A percentile compares a stretch with the other conserved stretches of the same genome.
Evolutionary conservation across 2,888 invertebrate genomes (phyloP).

Genomic region (Stratiomys singularior): DNA sequence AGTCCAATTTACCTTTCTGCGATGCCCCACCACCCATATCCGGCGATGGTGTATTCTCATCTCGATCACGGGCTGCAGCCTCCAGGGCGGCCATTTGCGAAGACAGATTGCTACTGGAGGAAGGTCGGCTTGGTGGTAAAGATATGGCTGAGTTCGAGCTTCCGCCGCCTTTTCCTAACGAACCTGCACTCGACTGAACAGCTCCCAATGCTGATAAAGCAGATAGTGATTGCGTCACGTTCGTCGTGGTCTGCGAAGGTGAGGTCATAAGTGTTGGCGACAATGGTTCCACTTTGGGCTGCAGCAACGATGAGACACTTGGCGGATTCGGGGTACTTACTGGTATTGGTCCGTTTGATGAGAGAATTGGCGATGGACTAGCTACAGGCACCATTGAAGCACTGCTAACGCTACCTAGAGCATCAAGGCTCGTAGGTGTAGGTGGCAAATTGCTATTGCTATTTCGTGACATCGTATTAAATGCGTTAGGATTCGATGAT

Average conservation of each 20-base stretch:
- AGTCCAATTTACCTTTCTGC: slow-evolving; percentile 74
- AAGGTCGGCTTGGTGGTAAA: slow-evolving; percentile 57
- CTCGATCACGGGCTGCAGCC: slow-evolving; percentile 74
- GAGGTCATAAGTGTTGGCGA: slow-evolving; percentile 67
- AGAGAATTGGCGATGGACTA: slow-evolving; percentile 66
- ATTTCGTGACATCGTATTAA: slow-evolving; percentile 57
- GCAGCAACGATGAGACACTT: slow-evolving; percentile 68
- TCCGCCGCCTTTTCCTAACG: slow-evolving; percentile 58
- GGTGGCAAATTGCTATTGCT: slow-evolving; percentile 64
- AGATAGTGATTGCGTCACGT: slow-evolving; percentile 56
- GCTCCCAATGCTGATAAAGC: neutral
- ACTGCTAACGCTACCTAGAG: slow-evolving; percentile 48
- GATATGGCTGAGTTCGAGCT: slow-evolving; percentile 53
- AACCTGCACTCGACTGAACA: slow-evolving; percentile 31
- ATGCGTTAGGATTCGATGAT: slow-evolving; percentile 44
- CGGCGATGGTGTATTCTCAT: slow-evolving; percentile 72
- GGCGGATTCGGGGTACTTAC: slow-evolving; percentile 71
- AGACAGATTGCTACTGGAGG: slow-evolving; percentile 70
- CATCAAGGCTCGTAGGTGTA: slow-evolving; percentile 66
- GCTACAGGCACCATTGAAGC: slow-evolving; percentile 67
- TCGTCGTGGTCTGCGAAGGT: slow-evolving; percentile 57
- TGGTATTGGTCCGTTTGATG: slow-evolving; percentile 66
- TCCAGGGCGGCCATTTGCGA: slow-evolving; percentile 79
- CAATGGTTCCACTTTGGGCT: slow-evolving; percentile 70
- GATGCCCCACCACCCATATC: slow-evolving; percentile 59